Evolutionary conservation across 2,797 vertebrate genomes (phyloP).

Genomic region (Macroramphosus scolopax): DNA sequence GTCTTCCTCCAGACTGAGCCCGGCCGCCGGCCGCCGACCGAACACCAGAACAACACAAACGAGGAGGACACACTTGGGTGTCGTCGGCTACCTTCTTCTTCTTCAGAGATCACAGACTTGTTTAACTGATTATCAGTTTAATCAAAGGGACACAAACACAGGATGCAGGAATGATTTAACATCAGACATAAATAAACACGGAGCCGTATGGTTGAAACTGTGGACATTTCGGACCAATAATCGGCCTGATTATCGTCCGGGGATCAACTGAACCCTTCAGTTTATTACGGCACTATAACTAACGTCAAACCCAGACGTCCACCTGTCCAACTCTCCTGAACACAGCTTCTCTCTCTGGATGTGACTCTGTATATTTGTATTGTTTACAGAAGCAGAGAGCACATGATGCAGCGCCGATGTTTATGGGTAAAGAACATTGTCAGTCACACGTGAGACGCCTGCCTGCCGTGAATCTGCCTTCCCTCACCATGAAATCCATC

Average conservation of each 20-base stretch:
- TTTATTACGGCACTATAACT: too few species aligned
- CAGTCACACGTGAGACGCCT: constrained; percentile 53
- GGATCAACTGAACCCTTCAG: too few species aligned
- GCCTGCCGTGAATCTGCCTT: constrained; percentile 43
- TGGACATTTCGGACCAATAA: too few species aligned
- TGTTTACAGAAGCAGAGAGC: constrained; percentile 56
- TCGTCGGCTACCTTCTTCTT: too few species aligned
- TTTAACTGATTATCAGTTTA: too few species aligned
- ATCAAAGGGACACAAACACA: too few species aligned
- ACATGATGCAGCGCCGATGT: constrained; percentile 55
- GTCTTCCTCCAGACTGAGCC: constrained; percentile 57
- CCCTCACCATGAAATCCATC: constrained; percentile 42
- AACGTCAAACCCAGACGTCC: constrained; percentile 69
- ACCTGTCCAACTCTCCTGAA: too few species aligned
- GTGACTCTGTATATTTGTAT: constrained; percentile 49
- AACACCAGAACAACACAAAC: constrained; percentile 36
- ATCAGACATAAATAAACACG: too few species aligned
- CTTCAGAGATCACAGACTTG: too few species aligned
- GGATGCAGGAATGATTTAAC: too few species aligned
- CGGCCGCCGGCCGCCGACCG: constrained; percentile 67
- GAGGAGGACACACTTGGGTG: constrained; percentile 10
- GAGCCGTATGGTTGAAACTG: too few species aligned
- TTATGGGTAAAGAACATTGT: constrained; percentile 51
- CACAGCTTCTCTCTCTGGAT: constrained; percentile 44
- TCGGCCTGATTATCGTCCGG: too few species aligned